A percentile compares a stretch with the other conserved stretches of the same genome.
Conservation (phyloP, 2,113 vertebrate genomes). For the Haemorhous mexicanus region DNA sequence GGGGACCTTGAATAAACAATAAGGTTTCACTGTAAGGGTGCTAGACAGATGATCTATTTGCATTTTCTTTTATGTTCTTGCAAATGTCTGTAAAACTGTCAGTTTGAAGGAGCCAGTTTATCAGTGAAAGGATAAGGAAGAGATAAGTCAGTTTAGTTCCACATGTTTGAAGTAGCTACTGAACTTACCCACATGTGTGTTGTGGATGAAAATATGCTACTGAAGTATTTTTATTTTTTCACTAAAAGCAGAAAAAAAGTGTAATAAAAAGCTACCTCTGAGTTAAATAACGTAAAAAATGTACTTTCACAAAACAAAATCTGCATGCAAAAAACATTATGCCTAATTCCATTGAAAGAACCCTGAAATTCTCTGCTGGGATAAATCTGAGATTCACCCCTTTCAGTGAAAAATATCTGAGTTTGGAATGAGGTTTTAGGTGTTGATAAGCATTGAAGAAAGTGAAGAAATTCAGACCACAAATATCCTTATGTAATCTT, state of each 20-base stretch:
- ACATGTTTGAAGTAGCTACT: conserved; percentile 88
- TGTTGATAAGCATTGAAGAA: background rate
- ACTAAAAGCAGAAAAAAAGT: background rate
- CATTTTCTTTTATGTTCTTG: conserved; percentile 82
- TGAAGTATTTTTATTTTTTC: conserved; percentile 7
- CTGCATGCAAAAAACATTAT: background rate
- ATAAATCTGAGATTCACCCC: background rate
- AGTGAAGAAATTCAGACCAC: background rate
- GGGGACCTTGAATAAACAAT: conserved; percentile 73
- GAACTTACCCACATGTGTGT: conserved; percentile 58
- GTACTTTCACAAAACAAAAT: background rate
- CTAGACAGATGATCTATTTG: conserved; percentile 76
- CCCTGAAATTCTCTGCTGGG: background rate
- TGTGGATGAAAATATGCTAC: conserved; percentile 56
- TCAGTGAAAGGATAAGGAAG: conserved; percentile 82
- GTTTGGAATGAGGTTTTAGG: conserved; percentile 18
- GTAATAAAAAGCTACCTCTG: background rate
- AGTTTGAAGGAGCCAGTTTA: conserved; percentile 80
- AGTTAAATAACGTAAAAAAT: background rate
- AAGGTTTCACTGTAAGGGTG: conserved; percentile 66
- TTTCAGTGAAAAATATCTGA: conserved; percentile 9
- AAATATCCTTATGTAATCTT: background rate
- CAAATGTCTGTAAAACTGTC: conserved; percentile 77
- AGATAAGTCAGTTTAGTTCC: conserved; percentile 86
- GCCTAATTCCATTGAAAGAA: background rate